Base-by-base conservation (phyloP, 2,113 vertebrate species). In the Zapornia atra region DNA sequence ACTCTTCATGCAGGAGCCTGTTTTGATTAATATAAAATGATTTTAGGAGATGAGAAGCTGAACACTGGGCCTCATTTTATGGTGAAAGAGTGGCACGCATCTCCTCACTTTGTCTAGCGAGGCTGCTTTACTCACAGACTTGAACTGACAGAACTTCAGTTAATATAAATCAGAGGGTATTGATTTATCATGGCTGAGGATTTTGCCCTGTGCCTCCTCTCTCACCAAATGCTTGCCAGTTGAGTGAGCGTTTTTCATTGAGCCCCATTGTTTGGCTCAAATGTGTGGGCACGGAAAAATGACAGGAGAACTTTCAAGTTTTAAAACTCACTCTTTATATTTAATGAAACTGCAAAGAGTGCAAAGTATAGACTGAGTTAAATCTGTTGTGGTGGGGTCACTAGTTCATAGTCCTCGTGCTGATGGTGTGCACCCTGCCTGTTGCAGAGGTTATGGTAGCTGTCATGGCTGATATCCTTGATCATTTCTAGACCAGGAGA, bases 41-140 rank as follows among this genome's bases (percentile, higher is more conserved):
- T 71, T 68, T 80, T 71, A 87, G 44, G n/a, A 91, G 60, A 75
- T 24, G n/a, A 75, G 66, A 72, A 87, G 19, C 34, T 65, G 86
- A 51, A 20, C 70, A 10, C 17, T 38, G 13, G 33, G 16, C 34
- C 15, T 72, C 21, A 36, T 89, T 88, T 64, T 51, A 60, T n/a
- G 26, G n/a, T 42, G 34, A 44, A 82, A 75, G 9, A 59, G 9
- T 42, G 56, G 60, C 42, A 84, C 56, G 68, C 5, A 2, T 53
- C 36, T 79, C 31, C 60, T 51, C n/a, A 19, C 9, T 92, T 89
- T 8, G 2, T 61, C 56, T 86, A 78, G 25, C 5, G 10, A 33
- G 46, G 34, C 20, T 33, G 53, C 34, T 94, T 86, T 87, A 60
- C 31, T 68, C 1, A 3, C 34, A 80, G 48, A 48, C 26, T 46